Percentiles rank a stretch among this genome's conserved stretches.
Conservation (phyloP, 1,140 invertebrate species). For the Sinella curviseta region DNA sequence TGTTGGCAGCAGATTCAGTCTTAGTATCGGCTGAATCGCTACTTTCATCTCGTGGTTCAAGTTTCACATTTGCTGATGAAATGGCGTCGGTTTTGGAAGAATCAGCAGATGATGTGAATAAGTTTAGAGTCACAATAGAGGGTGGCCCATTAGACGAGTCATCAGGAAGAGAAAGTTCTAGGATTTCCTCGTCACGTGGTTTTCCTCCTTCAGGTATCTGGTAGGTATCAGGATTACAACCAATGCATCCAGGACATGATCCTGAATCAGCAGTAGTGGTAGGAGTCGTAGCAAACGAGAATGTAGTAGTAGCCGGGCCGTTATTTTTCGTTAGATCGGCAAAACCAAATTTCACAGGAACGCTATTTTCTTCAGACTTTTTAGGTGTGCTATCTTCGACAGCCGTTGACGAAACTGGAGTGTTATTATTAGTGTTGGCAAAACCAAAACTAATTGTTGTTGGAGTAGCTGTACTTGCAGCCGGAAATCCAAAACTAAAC, state of each 20-base stretch:
- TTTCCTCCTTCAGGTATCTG: neutral
- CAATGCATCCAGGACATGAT: conserved; percentile 2
- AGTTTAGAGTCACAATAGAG: neutral
- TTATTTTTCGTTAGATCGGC: conserved; percentile 3
- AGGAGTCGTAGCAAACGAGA: neutral
- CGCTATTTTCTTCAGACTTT: neutral
- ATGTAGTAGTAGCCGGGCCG: neutral
- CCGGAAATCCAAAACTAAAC: conserved; percentile 13
- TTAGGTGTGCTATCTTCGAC: neutral
- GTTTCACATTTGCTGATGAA: neutral
- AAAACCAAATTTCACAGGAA: neutral
- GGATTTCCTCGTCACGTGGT: neutral
- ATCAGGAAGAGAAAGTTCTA: neutral
- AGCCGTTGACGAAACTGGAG: neutral
- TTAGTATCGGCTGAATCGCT: neutral
- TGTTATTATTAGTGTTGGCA: neutral
- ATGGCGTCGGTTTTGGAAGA: neutral
- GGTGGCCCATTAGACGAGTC: neutral
- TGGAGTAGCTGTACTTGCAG: conserved; percentile 4
- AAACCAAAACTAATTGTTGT: neutral
- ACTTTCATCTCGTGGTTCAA: neutral
- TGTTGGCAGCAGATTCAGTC: neutral
- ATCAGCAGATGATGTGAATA: neutral
- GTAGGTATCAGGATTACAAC: neutral
- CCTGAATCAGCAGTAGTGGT: neutral